Conservation (phyloP, 2,888 invertebrate species). For the Lacanobia oleracea region DNA sequence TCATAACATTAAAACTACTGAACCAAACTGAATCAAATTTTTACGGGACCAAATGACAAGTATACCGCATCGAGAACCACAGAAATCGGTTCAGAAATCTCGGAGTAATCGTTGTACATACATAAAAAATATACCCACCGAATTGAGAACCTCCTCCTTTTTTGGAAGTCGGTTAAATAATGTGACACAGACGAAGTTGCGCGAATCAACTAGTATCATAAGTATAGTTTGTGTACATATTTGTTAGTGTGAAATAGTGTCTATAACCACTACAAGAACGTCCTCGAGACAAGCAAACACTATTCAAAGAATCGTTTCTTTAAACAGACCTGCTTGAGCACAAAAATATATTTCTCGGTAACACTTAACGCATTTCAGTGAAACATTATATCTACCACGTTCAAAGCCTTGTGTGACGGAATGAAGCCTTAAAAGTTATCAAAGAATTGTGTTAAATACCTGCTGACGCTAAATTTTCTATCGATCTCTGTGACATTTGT, state of each 20-base stretch:
- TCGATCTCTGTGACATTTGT: constrained; percentile 52
- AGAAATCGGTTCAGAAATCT: too few species aligned
- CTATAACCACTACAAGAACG: neutral
- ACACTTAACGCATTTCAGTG: constrained; percentile 10
- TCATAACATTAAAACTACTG: too few species aligned
- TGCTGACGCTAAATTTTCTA: constrained; percentile 34
- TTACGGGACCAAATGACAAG: too few species aligned
- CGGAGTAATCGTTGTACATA: too few species aligned
- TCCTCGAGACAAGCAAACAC: neutral
- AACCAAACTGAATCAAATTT: too few species aligned
- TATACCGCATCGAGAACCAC: too few species aligned
- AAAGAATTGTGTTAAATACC: constrained; percentile 25
- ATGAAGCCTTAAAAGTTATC: constrained; percentile 30
- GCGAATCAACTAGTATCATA: too few species aligned
- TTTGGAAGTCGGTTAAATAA: too few species aligned
- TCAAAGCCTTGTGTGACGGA: constrained; percentile 20
- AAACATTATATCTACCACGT: constrained; percentile 17
- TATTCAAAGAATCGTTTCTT: neutral
- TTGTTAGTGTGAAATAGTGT: neutral
- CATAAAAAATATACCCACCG: too few species aligned
- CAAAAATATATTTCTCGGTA: neutral
- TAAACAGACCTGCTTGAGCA: neutral
- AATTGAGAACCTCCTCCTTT: too few species aligned
- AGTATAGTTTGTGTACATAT: too few species aligned
- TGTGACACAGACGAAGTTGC: too few species aligned